Evolutionary conservation across 1,140 invertebrate genomes (phyloP).

Genomic region (Trachymyrmex cornetzi): DNA sequence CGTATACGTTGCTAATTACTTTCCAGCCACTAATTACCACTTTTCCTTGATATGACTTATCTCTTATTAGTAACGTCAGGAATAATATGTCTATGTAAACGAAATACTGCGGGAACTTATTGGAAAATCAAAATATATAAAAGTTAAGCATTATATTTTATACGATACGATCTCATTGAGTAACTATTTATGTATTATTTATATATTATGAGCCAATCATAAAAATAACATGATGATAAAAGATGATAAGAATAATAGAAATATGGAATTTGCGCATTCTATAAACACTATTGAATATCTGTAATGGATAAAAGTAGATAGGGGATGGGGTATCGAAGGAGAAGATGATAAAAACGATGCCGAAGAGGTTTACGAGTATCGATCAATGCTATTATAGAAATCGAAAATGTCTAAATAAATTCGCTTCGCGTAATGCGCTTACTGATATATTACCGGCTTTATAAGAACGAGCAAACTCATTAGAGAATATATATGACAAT

Average conservation of each 20-base stretch:
- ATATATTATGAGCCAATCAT: neutral
- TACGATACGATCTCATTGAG: neutral
- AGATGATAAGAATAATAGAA: neutral
- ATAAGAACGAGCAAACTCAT: conserved; percentile 33
- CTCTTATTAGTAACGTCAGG: neutral
- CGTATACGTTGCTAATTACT: conserved; percentile 17
- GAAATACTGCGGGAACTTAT: neutral
- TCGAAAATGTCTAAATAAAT: conserved; percentile 48
- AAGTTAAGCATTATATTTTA: neutral
- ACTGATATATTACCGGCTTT: conserved; percentile 34
- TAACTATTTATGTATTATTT: conserved; percentile 8
- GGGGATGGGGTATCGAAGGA: neutral
- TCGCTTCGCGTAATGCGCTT: conserved; percentile 21
- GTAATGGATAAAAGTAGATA: conserved; percentile 1
- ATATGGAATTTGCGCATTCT: neutral
- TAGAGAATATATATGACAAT: conserved; percentile 22
- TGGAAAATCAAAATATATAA: neutral
- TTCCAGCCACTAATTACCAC: conserved; percentile 31
- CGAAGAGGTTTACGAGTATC: conserved; percentile 16
- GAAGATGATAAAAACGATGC: conserved; percentile 16
- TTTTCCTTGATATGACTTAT: conserved; percentile 25
- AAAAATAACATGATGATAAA: neutral
- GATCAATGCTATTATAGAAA: conserved; percentile 27
- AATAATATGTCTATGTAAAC: neutral
- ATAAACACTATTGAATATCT: neutral